phyloP scores from a whole-genome alignment of 1,140 invertebrate genomes.

The Lucilia cuprina region DNA sequence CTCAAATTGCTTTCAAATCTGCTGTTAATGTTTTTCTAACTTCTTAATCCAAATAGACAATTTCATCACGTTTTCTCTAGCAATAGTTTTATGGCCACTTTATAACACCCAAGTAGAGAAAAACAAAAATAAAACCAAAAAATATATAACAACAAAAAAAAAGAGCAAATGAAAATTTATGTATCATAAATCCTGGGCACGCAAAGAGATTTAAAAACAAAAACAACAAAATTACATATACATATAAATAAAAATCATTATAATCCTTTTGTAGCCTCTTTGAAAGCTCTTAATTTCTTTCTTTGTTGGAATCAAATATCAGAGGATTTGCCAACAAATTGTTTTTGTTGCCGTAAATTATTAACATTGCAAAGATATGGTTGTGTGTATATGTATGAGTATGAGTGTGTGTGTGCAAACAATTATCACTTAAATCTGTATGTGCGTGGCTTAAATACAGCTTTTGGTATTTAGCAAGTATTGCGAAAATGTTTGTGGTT shows the following conservation, averaged over 20 bases:
- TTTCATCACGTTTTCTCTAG: background rate
- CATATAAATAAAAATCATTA: background rate
- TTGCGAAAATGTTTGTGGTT: conserved; percentile 10
- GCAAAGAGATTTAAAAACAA: background rate
- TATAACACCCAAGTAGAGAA: background rate
- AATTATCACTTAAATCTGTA: conserved; percentile 7
- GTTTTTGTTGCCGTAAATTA: background rate
- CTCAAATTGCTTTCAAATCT: background rate
- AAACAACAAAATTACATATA: background rate
- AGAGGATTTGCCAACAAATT: conserved; percentile 14
- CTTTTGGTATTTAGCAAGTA: conserved; percentile 7
- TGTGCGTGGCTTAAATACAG: background rate
- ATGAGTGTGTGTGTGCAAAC: background rate
- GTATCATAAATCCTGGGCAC: background rate
- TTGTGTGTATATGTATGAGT: background rate
- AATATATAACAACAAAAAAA: background rate
- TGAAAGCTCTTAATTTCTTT: background rate
- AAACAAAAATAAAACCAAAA: background rate
- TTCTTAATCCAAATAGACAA: background rate
- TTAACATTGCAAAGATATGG: background rate
- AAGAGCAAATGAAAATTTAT: background rate
- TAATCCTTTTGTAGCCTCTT: background rate
- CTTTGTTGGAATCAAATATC: background rate
- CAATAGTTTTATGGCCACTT: background rate
- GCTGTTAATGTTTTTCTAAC: background rate